Evolutionary conservation across 2,888 invertebrate species (phyloP).

Genomic region (Lasioglossum zephyrum): DNA sequence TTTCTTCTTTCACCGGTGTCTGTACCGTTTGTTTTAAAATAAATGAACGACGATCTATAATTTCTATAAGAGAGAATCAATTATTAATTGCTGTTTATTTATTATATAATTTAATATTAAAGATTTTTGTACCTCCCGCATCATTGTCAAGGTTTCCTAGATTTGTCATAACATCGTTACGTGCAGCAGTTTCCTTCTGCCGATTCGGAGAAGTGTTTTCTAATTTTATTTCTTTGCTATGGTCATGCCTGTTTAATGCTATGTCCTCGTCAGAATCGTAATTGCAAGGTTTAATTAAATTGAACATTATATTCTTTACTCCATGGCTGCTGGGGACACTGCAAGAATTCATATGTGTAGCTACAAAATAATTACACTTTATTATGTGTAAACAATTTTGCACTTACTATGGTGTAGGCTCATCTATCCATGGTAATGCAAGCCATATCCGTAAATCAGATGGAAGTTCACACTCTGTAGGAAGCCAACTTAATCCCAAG

Average conservation of each 20-base stretch:
- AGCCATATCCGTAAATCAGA: conserved; percentile 85
- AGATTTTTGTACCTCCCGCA: conserved; percentile 63
- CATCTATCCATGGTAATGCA: conserved; percentile 85
- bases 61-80: conserved; percentile 53
- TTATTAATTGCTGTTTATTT: neutral
- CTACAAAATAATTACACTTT: neutral
- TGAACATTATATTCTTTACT: conserved; percentile 73
- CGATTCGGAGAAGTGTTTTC: neutral
- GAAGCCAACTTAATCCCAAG: conserved; percentile 85
- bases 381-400: neutral
- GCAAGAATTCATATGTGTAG: conserved; percentile 28
- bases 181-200: neutral
- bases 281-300: conserved; percentile 67
- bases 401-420: conserved; percentile 78
- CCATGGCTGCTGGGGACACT: conserved; percentile 39
- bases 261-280: conserved; percentile 61
- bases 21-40: neutral
- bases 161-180: neutral
- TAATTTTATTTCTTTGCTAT: conserved; percentile 14
- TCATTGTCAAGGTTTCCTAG: conserved; percentile 44
- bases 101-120: neutral
- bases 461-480: conserved; percentile 84
- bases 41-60: conserved; percentile 52
- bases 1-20: neutral
- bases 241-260: conserved; percentile 34